Evolutionary conservation across 2,797 vertebrate genomes (phyloP), one percentile per base, ranked within the genome.

Genomic region (Lepus oiostolus): DNA sequence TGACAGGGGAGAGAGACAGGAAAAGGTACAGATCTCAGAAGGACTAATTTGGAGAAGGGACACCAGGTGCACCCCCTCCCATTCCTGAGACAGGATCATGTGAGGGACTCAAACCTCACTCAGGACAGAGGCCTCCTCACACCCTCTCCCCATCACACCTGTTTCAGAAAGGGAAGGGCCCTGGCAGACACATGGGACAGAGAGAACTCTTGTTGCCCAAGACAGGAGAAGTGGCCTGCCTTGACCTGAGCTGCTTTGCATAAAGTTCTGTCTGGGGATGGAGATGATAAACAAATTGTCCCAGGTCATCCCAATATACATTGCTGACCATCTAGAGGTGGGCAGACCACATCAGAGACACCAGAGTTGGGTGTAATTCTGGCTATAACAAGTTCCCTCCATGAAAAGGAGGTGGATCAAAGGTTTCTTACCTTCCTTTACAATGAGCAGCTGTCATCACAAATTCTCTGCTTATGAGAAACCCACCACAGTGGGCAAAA

Each of bases 361-460:
- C 21, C 10, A 9, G 21, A 42, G 30, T 68, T 84, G 67, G 7
- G 0, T 91, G 13, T n/a, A 86, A 35, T 22, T 83, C 22, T 84
- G 54, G 21, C 24, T 63, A 71, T 3, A 50, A 24, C 0, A 58
- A 22, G 32, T 76, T 74, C 85, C 92, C 38, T 58, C 38, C 38
- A 47, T 10, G 3, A 62, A 80, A 68, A 79, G 63, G 71, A 11
- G 81, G 13, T 1, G 21, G 50, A 3, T 24, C 13, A 30, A 30
- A 75, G 17, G 26, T 14, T 52, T 72, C 70, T 94, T 93, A 96
- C 92, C 90, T 58, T 80, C 90, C 92, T 67, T 75, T 35, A 42
- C 94, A 96, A 35, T 96, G 95, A 21, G 96, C 96, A 13, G 90
- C 96, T 13, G 96, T 97, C 87, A 96, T 8, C 84, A 97, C 84